Base-by-base conservation (phyloP, 2,888 invertebrate species). In the Lysandra bellargus region DNA sequence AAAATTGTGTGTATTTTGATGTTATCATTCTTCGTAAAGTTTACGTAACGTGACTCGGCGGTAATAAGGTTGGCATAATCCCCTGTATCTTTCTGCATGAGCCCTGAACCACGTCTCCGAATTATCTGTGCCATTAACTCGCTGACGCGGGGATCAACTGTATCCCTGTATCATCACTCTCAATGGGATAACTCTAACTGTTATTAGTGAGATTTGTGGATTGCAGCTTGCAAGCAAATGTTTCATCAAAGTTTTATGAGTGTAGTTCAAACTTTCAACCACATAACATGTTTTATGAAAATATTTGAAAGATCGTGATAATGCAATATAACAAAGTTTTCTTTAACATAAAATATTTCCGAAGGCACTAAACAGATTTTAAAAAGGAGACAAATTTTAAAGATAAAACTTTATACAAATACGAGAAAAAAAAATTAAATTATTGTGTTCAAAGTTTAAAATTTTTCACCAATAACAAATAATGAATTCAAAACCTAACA, bases 51-150 rank as follows among this genome's bases (percentile, higher is more conserved):
- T 80, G 81, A 79, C 80, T 82, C 81, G 81, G 85, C 85, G 81
- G 84, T 87, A 87, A 88, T 88, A 88, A 88, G 85, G 86, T 89
- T 87, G 88, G 88, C 85, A 89, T 90, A 90, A 90, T 90, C 88
- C 82, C 82, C 84, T 88, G 89, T 74, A 74, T 74, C 74, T 74
- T 79, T 87, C 83, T 83, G 83, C 83, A 74, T 84, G 83, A 83
- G 84, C 83, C 83, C 83, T 83, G 85, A 86, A 86, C 86, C 85
- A 81, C 79, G 83, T 83, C 82, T 82, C 83, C 81, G 86, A 89
- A 91, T 92, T 92, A 91, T 89, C 89, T 86, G 87, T 87, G 86
- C 89, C 91, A 92, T 92, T 92, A 91, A 89, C 81, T 78, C 80
- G 78, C 80, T 69, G 79, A 80, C 82, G 79, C 80, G 81, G 79